Evolutionary conservation across 2,113 vertebrate genomes (phyloP).

Genomic region (Paramisgurnus dabryanus): DNA sequence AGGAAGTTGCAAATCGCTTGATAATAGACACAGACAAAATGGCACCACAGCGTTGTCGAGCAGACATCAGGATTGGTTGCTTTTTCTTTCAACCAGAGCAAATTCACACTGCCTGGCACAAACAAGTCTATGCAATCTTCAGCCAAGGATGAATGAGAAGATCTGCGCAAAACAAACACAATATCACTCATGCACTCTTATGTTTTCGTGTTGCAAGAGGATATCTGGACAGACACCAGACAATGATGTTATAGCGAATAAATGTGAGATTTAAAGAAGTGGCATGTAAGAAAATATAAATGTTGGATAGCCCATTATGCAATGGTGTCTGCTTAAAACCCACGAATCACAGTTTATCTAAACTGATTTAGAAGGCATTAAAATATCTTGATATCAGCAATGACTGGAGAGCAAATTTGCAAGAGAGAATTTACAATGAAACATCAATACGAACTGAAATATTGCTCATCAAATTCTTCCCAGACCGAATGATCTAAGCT

Average conservation of each 20-base stretch:
- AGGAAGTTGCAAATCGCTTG: slow-evolving; percentile 61
- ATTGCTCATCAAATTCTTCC: not conserved
- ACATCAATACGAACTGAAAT: too few relatives aligned
- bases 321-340: too few relatives aligned
- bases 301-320: too few relatives aligned
- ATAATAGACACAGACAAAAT: slow-evolving; percentile 66
- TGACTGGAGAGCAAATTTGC: too few relatives aligned
- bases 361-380: too few relatives aligned
- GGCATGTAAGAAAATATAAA: not conserved
- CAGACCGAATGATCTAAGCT: not conserved
- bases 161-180: slow-evolving; percentile 37
- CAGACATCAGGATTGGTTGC: slow-evolving; percentile 44
- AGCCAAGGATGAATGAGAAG: not conserved
- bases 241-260: not conserved
- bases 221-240: not conserved
- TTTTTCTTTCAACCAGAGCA: slow-evolving; percentile 56
- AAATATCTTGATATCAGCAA: too few relatives aligned
- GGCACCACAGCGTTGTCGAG: slow-evolving; percentile 65
- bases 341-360: too few relatives aligned
- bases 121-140: slow-evolving; percentile 36
- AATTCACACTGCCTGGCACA: slow-evolving; percentile 54
- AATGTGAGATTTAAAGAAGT: not conserved
- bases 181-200: not conserved
- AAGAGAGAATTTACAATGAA: too few relatives aligned
- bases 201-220: not conserved